Conservation (phyloP, 2,113 vertebrate genomes). For the Talpa occidentalis region DNA sequence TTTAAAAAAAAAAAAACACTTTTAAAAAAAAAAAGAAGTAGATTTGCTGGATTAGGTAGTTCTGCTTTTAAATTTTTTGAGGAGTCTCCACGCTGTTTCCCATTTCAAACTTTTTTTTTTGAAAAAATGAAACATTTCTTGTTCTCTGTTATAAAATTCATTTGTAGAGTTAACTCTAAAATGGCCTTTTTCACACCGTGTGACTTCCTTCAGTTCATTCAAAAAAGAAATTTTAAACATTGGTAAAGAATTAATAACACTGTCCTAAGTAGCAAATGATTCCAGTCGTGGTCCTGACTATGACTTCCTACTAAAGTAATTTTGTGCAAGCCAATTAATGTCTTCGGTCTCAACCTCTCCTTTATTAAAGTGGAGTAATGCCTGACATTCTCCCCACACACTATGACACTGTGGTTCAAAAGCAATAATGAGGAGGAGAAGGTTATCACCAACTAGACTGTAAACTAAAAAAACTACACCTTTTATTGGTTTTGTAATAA, state of each 20-base stretch:
- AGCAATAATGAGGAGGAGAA: background rate
- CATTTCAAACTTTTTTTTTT: background rate
- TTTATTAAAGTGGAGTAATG: background rate
- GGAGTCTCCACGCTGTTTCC: too few relatives aligned
- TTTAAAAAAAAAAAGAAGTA: too few relatives aligned
- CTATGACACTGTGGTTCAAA: background rate
- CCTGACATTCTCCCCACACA: background rate
- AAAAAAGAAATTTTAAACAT: background rate
- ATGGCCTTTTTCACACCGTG: background rate
- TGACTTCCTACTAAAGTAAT: background rate
- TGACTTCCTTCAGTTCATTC: background rate
- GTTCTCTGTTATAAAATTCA: background rate
- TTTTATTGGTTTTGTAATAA: constrained; percentile 35
- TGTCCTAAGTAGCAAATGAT: background rate
- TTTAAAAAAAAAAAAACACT: too few relatives aligned
- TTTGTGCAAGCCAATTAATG: background rate
- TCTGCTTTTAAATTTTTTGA: too few relatives aligned
- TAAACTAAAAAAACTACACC: background rate
- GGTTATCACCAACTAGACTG: background rate
- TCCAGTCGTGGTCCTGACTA: background rate
- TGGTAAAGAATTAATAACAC: background rate
- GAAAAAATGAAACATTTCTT: background rate
- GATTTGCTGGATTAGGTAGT: too few relatives aligned
- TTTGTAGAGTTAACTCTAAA: background rate
- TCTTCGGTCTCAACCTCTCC: background rate